Base-by-base conservation (phyloP, 2,888 invertebrate species). In the Linyphia triangularis region DNA sequence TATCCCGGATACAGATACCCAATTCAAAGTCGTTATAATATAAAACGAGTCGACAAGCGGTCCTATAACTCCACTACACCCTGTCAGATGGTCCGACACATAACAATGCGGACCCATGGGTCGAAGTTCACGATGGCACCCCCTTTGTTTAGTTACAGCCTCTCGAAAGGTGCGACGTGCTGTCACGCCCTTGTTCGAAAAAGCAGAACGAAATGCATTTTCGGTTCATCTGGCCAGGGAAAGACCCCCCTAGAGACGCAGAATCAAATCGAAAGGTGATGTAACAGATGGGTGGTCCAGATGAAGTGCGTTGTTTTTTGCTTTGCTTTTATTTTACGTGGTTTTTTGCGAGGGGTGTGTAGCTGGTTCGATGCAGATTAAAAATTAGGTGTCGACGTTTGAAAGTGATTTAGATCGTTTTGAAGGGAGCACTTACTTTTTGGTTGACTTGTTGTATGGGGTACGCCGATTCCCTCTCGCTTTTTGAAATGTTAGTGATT, bases 271-370 rank as follows among this genome's bases (percentile, higher is more conserved):
- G 57, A 37, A 63, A 75, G 13, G 10, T 70, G 70, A 24, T 81
- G 33, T 24, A 65, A 72, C 79, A 86, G 85, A 86, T 86, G 85
- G 85, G 85, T 86, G 85, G 85, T 86, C 85, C 30, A 26, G 40
- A 63, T 30, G 19, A 37, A 5, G 33, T 4, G 33, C 16, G n/a
- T n/a, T 51, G 13, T 51, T 51, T 40, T 65, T 65, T 65, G n/a
- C 16, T 28, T 65, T 7, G 13, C 28, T 28, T 63, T 13, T 63
- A 43, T 13, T 43, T 13, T 57, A 16, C 6, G n/a, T n/a, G 22
- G 30, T 65, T 30, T 30, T 65, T 30, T 65, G 7, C 13, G 10
- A n/a, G n/a, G 5, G 7, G 65, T 65, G 40, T 30, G 24, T 3
- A 24, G 24, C 13, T 59, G 26, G 63, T 63, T 26, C 7, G 24